Base-by-base conservation (phyloP, 1,140 invertebrate species). In the Dicyema japonicum region DNA sequence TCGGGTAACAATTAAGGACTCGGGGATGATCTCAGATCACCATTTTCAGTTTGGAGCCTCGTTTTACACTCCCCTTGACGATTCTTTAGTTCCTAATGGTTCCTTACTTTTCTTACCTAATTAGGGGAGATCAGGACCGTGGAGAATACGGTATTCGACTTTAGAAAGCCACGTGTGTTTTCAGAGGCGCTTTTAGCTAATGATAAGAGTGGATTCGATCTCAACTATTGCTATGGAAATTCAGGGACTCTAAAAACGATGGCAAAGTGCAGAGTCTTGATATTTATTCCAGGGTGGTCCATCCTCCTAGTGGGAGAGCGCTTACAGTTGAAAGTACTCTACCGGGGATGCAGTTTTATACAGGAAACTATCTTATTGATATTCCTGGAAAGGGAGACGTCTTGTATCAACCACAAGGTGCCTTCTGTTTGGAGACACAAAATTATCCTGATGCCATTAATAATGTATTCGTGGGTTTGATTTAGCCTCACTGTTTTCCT, bases 381-480 rank as follows among this genome's bases (percentile, higher is more conserved):
- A 31, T 31, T 1, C 67, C 67, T 0, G 74, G 72, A 3, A 76
- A 78, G 51, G 44, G 50, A 1, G 62, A 62, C 7, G 50, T 48
- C 0, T 39, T 43, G 0, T 82, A 80, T 40, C 57, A 58, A 8
- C 63, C 63, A 34, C 71, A 78, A 36, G 66, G 63, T 1, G 69
- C 64, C 1, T 66, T 85, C 33, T 78, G 70, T 40, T 50, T 85
- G 18, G 74, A 85, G 47, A 72, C 76, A 0, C 75, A 85, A 47
- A 70, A 69, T 38, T 85, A 66, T 56, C 76, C 76, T 1, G 67
- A 88, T 51, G 68, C 74, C 7, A 50, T 78, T 2, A 72, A 85
- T 54, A 60, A 75, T 44, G 60, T 69, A 17, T 36, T 39, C 38
- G 19, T 40, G 42, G 32, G 24, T 37, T 37, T 26, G 29, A 59